phyloP scores from a whole-genome alignment of 2,113 vertebrate genomes.

The Rynchops niger region DNA sequence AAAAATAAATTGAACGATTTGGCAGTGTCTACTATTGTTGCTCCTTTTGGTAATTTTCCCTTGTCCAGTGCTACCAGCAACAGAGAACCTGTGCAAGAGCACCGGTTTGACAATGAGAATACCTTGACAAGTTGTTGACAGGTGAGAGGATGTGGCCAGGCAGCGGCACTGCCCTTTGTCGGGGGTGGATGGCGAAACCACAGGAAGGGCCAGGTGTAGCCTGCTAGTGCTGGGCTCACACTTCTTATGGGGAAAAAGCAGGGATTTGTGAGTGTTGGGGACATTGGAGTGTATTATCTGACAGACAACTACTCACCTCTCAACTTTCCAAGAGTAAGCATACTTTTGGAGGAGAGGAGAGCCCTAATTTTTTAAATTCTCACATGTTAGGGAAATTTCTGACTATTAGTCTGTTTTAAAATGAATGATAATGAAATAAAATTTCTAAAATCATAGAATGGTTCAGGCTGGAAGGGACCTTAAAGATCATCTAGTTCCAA shows the following conservation, averaged over 20 bases:
- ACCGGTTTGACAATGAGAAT: neutral
- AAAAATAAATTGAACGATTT: neutral
- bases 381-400: neutral
- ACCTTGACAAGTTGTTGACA: neutral
- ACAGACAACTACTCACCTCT: neutral
- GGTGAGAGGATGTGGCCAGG: rapidly evolving
- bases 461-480: too few relatives aligned
- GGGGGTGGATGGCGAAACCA: rapidly evolving
- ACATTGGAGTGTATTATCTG: neutral
- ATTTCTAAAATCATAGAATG: neutral
- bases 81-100: neutral
- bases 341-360: neutral
- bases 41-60: neutral
- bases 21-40: neutral
- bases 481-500: too few relatives aligned
- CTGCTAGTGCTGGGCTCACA: neutral
- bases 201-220: neutral
- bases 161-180: neutral
- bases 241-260: neutral
- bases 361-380: neutral
- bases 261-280: neutral
- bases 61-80: neutral
- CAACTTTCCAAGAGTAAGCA: neutral
- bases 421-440: neutral
- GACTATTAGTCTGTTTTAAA: neutral